Base-by-base conservation (phyloP, 92 coral and sea anemone species). In the Bergia sp. region DNA sequence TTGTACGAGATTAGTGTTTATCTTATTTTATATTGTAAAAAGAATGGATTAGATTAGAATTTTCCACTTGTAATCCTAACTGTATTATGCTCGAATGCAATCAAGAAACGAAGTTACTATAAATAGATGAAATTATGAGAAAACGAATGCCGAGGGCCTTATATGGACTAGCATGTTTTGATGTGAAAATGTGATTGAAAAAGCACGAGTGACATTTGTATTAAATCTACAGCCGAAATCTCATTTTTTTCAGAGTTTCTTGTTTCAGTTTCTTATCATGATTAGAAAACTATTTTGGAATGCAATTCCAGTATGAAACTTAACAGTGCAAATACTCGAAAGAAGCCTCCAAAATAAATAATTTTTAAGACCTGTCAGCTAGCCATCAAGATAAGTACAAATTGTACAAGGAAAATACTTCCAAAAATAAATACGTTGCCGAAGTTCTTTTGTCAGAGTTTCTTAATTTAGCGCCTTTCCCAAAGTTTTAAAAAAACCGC, bases 1-100 rank as follows among this genome's bases (percentile, higher is more conserved):
- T 76, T 39, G 47, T 36, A 81, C 85, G 9, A 64, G 85, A 81
- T 81, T 38, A 82, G 57, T 23, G 43, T 47, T 36, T 12, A 49
- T 53, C 69, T 72, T 5, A 47, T 82, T 41, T 44, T 40, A n/a
- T 20, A 65, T 42, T 66, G 77, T 66, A 42, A 13, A 82, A 7
- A 11, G 11, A 13, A 12, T 42, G 38, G 42, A 66, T 82, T 82
- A n/a, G 64, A 79, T 44, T n/a, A 36, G 65, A 47, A 29, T 5
- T 43, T 4, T 71, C 76, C 58, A 3, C 43, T 67, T n/a, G n/a
- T 67, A 82, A 41, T 50, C 83, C 43, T 82, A 67, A 82, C 49
- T 66, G 55, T 21, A 57, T 82, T 43, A 41, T 11, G 23, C 76
- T 20, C 41, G 12, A 65, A 40, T 43, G 73, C 9, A 67, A 21